These are phyloP conservation scores for Chalcis sispes DNA, from an alignment of 2,888 invertebrate species.

Conservation along the genomic window DNA sequence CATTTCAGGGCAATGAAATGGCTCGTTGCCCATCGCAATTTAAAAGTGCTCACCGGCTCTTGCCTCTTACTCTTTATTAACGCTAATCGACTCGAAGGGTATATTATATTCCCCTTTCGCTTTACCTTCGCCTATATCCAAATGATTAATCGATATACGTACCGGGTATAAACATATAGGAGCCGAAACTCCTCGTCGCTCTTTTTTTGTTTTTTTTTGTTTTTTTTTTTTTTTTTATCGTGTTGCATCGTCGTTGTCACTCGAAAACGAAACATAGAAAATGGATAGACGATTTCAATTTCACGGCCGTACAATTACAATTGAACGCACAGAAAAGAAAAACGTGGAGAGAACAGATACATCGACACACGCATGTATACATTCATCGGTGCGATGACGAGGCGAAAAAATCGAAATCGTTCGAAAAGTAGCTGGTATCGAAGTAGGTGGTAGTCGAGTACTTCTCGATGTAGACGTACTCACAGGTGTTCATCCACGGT, in stretches of 20 bases:
- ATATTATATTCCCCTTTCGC: not conserved
- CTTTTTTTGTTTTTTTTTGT: no score
- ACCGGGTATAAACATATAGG: not conserved
- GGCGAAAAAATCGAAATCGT: slow-evolving; percentile 24
- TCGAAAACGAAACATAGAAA: slow-evolving; percentile 3
- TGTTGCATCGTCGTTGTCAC: slow-evolving; percentile 12
- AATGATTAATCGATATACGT: slow-evolving; percentile 41
- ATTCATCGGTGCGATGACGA: not conserved
- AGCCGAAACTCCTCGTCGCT: no score
- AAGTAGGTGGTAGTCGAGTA: not conserved
- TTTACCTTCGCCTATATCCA: not conserved
- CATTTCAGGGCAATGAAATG: no score
- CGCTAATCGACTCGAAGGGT: slow-evolving; percentile 18
- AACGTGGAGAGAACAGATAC: no score
- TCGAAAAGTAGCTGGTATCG: not conserved
- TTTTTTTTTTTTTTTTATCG: no score
- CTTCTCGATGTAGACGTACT: not conserved
- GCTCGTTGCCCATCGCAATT: slow-evolving; percentile 2
- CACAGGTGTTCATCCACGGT: not conserved
- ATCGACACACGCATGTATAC: no score
- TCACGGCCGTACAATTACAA: slow-evolving; percentile 16
- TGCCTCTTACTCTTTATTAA: slow-evolving; percentile 6
- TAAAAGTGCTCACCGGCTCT: not conserved
- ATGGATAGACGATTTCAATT: slow-evolving; percentile 28
- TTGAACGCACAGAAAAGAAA: not conserved